Evolutionary conservation across 2,797 vertebrate genomes (phyloP), one percentile per base, ranked within the genome.

Genomic region (Cossypha caffra): DNA sequence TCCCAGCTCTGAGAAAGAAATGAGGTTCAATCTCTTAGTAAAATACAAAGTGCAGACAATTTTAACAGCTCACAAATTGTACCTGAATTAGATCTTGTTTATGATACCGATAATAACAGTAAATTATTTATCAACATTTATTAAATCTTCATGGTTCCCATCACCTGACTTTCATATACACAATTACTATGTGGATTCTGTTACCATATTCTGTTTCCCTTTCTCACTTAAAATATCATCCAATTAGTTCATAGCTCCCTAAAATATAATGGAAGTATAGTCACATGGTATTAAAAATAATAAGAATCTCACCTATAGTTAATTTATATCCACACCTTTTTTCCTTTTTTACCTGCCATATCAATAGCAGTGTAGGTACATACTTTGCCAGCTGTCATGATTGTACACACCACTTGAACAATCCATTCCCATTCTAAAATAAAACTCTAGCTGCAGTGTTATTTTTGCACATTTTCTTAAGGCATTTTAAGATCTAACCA

Each of bases 91-190:
- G 7, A 26, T 74, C 37, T 91, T 28, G 23, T 24, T 88, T 80
- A 35, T 66, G 26, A 71, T 40, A 58, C 10, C 6, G 31, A 58
- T 75, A 82, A 82, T 77, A 68, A 85, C 68, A 45, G 6, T 72
- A 68, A 91, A 88, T 64, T 71, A 61, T 95, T 92, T 92, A 92
- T 78, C 37, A 71, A 71, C 9, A 69, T 69, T 52, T 94, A 76
- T 89, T 77, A 93, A 86, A 78, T 47, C 54, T 54, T 87, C 62
- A 55, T 80, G n/a, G n/a, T 17, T 68, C 7, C 15, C 10, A 62
- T 74, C 64, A 64, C 28, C 61, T 79, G 47, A 67, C 28, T 93
- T 86, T 80, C 19, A 45, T 38, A 43, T 35, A n/a, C 15, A 51
- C 11, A 54, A 59, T 61, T 91, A 38, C 20, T 45, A 7, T 45